Base-by-base conservation (phyloP, 1,140 invertebrate species). In the Drosophila carrolli region DNA sequence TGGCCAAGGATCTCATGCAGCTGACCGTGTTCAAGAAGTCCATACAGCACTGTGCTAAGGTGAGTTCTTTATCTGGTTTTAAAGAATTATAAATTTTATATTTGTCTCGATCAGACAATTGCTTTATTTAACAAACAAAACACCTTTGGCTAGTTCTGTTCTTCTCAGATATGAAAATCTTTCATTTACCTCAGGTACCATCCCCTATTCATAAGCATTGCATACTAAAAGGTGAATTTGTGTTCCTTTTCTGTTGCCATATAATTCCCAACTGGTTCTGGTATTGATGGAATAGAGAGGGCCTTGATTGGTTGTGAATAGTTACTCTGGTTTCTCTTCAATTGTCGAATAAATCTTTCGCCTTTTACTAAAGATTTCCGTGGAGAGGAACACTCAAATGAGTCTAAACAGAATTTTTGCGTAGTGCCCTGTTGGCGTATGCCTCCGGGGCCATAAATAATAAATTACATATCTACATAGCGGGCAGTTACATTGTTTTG, bases 1-100 rank as follows among this genome's bases (percentile, higher is more conserved):
- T 99, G 98, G 98, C 95, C 1, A 95, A 95, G 85, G 94, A 96
- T 13, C 93, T 99, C 41, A 95, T 99, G 94, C 90, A 94, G 47
- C 93, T 99, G 50, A 95, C 97, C 32, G 91, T 94, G 0, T 99
- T 99, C 93, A 94, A 95, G 43, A 93, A 95, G 19, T 96, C 96
- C 29, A 95, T 99, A 57, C 92, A 94, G 68, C 94, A 95, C 56
- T 96, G 96, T 59, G 95, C 96, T 4, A 95, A 96, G 48, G 83
- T 88, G 7, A 66, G 74, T 16, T 16, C 55, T 32, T 4, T 29
- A 27, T 37, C 4, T 6, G 1, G 0, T 55, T 32, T 11, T 2
- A 23, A 13, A n/a, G 0, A 23, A 13, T 23, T 23, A 4, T 23
- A 4, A 3, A 23, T 2, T 23, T 23, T 23, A 23, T 23, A 4